Conservation (phyloP, 1,140 invertebrate genomes). For the Bombus soroeensis region DNA sequence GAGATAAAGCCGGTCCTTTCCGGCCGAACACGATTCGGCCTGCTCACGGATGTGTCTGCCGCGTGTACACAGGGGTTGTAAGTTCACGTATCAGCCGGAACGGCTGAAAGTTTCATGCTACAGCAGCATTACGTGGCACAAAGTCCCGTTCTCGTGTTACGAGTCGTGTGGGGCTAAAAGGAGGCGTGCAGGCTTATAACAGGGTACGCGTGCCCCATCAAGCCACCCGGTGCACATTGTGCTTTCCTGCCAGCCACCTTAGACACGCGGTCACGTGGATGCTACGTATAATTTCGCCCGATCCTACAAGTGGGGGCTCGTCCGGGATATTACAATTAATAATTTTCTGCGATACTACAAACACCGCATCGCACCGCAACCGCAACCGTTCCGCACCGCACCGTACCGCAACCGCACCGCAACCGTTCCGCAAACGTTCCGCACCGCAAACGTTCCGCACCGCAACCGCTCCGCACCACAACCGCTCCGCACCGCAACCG, state of each 20-base stretch:
- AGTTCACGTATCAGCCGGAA: constrained; percentile 57
- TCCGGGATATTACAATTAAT: too few species aligned
- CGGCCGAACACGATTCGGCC: constrained; percentile 21
- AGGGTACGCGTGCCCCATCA: constrained; percentile 59
- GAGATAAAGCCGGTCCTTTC: constrained; percentile 19
- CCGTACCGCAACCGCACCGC: too few species aligned
- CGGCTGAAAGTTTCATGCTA: constrained; percentile 60
- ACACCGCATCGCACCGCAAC: too few species aligned
- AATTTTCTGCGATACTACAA: too few species aligned
- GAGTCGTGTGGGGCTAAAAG: constrained; percentile 41
- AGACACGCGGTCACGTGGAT: constrained; percentile 33
- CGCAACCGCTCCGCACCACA: too few species aligned
- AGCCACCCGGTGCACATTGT: constrained; percentile 48
- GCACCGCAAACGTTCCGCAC: too few species aligned
- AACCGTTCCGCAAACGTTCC: too few species aligned
- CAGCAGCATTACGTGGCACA: constrained; percentile 63
- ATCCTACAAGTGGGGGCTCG: too few species aligned
- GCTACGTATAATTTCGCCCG: too few species aligned
- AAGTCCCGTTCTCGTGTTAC: constrained; percentile 68
- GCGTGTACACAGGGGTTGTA: constrained; percentile 5
- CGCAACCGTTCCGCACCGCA: too few species aligned
- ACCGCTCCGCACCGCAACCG: too few species aligned
- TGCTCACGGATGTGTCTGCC: constrained; percentile 14
- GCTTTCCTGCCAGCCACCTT: constrained; percentile 33
- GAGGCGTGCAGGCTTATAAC: constrained; percentile 52